Conservation (phyloP, 2,113 vertebrate species). For the Catharus fuscescens region DNA sequence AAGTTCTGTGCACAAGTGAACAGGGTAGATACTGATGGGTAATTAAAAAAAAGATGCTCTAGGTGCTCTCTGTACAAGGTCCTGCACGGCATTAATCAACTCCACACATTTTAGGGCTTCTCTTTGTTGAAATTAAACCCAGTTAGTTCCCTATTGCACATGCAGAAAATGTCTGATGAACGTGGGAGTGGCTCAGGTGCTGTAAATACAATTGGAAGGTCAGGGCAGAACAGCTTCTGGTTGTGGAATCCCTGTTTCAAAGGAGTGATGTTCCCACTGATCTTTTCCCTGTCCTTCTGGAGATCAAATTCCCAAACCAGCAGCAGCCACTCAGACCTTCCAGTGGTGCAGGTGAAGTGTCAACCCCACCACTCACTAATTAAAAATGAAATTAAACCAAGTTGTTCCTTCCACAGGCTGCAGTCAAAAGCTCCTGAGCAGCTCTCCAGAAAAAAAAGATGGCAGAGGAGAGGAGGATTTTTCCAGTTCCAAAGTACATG, state of each 20-base stretch:
- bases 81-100: not conserved
- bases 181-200: not conserved
- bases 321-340: not conserved
- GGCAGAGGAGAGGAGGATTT: not conserved
- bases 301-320: not conserved
- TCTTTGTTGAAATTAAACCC: not conserved
- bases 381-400: not conserved
- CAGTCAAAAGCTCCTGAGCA: not conserved
- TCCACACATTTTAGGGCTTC: not conserved
- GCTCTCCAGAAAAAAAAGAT: not conserved
- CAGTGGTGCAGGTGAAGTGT: not conserved
- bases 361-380: not conserved
- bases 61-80: not conserved
- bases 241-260: not conserved
- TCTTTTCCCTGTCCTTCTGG: not conserved
- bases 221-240: not conserved
- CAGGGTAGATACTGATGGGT: not conserved
- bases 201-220: slow-evolving; percentile 18
- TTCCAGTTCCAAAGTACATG: not conserved
- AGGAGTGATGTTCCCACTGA: not conserved
- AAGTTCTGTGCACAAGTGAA: not conserved
- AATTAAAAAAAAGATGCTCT: not conserved
- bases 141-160: not conserved
- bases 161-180: slow-evolving; percentile 5
- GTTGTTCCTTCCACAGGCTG: not conserved